phyloP scores from a whole-genome alignment of 2,797 vertebrate genomes.

The Aplochiton taeniatus region DNA sequence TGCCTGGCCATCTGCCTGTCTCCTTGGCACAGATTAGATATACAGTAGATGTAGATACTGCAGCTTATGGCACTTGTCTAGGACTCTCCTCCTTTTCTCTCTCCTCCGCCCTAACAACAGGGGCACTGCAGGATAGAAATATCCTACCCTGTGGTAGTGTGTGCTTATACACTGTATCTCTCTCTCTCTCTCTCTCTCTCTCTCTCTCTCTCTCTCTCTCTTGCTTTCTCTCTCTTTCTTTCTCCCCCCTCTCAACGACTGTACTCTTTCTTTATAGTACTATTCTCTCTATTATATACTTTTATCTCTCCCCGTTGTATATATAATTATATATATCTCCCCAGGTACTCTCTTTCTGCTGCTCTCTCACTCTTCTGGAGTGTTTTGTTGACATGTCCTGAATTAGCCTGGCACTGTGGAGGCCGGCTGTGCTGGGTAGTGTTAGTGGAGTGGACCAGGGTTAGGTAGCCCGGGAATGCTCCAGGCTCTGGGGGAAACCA shows the following conservation, averaged over 20 bases:
- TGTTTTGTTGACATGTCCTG: constrained; percentile 61
- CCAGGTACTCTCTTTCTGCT: constrained; percentile 6
- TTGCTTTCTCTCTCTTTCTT: constrained; percentile 7
- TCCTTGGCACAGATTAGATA: too few species aligned
- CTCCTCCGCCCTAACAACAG: constrained; percentile 31
- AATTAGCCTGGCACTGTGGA: constrained; percentile 41
- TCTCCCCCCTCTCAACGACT: neutral
- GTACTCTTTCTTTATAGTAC: neutral
- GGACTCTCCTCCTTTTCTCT: neutral
- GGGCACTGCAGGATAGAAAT: constrained; percentile 37
- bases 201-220: constrained; percentile 13
- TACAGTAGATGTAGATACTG: too few species aligned
- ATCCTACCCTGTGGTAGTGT: constrained; percentile 41
- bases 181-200: constrained; percentile 8
- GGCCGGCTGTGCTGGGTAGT: too few species aligned
- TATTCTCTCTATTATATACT: neutral
- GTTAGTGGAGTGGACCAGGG: too few species aligned
- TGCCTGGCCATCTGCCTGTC: too few species aligned
- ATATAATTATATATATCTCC: neutral
- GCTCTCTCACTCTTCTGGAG: constrained; percentile 37
- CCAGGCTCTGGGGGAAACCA: constrained; percentile 13
- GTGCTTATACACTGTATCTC: constrained; percentile 17
- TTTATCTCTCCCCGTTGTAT: too few species aligned
- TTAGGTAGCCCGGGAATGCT: constrained; percentile 8
- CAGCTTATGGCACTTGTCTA: neutral